A percentile compares a stretch with the other conserved stretches of the same genome.
phyloP scores from a whole-genome alignment of 2,113 vertebrate species.

The Neoarius graeffei region DNA sequence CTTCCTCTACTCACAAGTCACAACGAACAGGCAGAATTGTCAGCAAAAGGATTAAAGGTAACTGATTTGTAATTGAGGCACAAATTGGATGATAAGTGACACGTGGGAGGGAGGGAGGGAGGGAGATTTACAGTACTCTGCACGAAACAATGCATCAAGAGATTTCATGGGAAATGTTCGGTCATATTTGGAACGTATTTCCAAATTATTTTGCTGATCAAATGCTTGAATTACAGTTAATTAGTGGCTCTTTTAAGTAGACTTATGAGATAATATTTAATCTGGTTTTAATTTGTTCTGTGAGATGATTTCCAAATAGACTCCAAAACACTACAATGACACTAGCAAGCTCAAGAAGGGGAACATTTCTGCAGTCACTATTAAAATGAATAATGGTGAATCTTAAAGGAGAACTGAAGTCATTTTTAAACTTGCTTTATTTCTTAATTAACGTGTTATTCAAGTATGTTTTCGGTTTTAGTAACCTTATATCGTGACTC shows the following conservation, averaged over 20 bases:
- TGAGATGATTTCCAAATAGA: not conserved
- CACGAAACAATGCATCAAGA: not conserved
- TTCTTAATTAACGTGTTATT: too few relatives aligned
- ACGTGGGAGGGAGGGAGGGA: not conserved
- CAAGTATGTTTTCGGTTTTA: too few relatives aligned
- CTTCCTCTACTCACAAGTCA: not conserved
- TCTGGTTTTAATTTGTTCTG: not conserved
- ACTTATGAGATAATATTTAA: not conserved
- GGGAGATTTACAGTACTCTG: not conserved
- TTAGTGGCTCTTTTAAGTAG: not conserved
- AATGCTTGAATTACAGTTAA: not conserved
- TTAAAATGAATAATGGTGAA: constrained; percentile 30
- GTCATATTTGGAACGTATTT: not conserved
- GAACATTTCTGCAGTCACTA: constrained; percentile 14
- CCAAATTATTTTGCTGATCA: not conserved
- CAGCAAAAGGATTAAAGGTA: not conserved
- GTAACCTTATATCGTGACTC: too few relatives aligned
- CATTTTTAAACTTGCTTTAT: too few relatives aligned
- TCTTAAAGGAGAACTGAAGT: too few relatives aligned
- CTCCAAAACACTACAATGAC: not conserved
- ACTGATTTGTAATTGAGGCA: not conserved
- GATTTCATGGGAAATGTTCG: not conserved
- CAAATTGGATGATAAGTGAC: not conserved
- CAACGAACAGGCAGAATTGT: constrained; percentile 9
- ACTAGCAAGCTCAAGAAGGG: not conserved